Percentiles rank a stretch among this genome's conserved stretches.
Conservation (phyloP, 2,888 invertebrate species). For the Coleophora deauratella region DNA sequence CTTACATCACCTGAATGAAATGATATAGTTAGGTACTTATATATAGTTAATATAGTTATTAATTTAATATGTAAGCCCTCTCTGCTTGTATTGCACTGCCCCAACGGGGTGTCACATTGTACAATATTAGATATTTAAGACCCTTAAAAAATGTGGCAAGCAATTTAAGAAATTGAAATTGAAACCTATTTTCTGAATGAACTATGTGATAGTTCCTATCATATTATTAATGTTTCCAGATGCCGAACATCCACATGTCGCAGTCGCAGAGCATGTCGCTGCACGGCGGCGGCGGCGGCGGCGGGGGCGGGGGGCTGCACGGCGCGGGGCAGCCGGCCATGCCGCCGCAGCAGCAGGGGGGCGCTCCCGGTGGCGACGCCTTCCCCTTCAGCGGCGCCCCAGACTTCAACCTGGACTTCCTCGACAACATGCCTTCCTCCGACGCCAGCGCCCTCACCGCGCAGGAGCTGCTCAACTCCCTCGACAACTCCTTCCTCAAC, state of each 20-base stretch:
- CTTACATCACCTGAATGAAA: no score
- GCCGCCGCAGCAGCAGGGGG: constrained; percentile 17
- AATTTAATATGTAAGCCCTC: no score
- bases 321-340: constrained; percentile 17
- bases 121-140: no score
- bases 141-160: no score
- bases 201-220: no score
- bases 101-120: no score
- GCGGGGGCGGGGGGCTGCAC: constrained; percentile 32
- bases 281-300: constrained; percentile 40
- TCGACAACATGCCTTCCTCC: constrained; percentile 85
- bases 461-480: constrained; percentile 87
- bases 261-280: constrained; percentile 79
- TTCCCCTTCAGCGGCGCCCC: constrained; percentile 65
- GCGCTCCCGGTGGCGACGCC: constrained; percentile 20
- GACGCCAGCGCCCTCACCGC: constrained; percentile 86
- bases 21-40: no score
- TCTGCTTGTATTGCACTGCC: no score
- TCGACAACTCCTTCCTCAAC: constrained; percentile 84
- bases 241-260: constrained; percentile 80
- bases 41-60: no score
- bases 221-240: constrained; percentile 46
- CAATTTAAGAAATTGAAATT: no score
- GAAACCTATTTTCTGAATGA: no score
- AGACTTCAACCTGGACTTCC: constrained; percentile 89